Percentiles rank a stretch among this genome's conserved stretches.
Evolutionary conservation across 2,888 invertebrate species (phyloP).

Genomic region (Lepas anatifera): DNA sequence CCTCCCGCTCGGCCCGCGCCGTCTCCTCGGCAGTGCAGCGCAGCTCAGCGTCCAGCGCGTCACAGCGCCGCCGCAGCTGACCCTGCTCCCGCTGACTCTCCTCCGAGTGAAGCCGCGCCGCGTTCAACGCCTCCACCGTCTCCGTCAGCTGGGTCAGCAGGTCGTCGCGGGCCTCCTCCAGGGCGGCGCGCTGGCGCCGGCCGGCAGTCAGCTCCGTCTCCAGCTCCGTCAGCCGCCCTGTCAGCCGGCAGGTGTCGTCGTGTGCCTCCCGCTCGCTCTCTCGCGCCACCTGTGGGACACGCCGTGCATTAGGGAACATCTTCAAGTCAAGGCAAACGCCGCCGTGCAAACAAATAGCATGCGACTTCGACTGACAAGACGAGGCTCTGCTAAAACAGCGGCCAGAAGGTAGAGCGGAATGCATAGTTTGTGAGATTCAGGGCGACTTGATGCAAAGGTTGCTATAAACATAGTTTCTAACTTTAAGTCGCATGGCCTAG

Average conservation of each 20-base stretch:
- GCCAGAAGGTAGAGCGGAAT: no score
- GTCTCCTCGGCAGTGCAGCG: neutral
- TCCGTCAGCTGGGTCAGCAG: neutral
- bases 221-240: neutral
- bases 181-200: neutral
- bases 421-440: neutral
- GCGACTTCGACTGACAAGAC: no score
- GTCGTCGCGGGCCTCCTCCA: neutral
- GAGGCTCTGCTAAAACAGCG: no score
- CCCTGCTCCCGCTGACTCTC: neutral
- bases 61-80: neutral
- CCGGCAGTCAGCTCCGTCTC: neutral
- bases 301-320: no score
- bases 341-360: no score
- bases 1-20: neutral
- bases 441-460: no score
- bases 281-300: neutral
- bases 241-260: neutral
- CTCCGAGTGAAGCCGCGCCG: neutral
- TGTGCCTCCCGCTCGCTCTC: constrained; percentile 9
- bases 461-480: no score
- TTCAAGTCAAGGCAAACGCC: no score
- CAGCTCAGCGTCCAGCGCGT: neutral
- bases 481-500: no score
- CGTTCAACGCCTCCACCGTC: neutral